These are phyloP conservation scores for Thera obeliscata DNA, from an alignment of 2,888 invertebrate species.

Conservation along the genomic window DNA sequence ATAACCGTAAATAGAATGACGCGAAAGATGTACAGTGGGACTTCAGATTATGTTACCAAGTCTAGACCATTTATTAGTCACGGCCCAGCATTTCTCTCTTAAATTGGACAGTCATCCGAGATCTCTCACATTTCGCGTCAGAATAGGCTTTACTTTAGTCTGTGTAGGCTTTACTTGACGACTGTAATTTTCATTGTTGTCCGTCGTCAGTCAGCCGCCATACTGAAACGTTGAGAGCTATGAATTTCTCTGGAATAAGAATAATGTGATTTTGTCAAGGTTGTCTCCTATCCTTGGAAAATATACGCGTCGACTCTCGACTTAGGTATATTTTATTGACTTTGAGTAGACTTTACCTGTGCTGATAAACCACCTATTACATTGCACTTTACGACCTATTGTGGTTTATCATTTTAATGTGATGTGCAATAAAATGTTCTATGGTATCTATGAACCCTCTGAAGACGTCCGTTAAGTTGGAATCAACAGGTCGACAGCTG, in stretches of 20 bases:
- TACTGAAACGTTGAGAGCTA: constrained; percentile 16
- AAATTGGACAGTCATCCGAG: constrained; percentile 1
- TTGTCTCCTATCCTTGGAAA: background rate
- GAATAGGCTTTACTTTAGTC: constrained; percentile 4
- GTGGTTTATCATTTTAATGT: background rate
- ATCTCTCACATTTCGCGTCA: constrained; percentile 13
- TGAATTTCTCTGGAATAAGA: constrained; percentile 1
- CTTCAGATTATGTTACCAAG: too few relatives aligned
- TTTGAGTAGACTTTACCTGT: too few relatives aligned
- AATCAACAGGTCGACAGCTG: constrained; percentile 25
- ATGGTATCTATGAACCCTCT: background rate
- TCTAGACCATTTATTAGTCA: too few relatives aligned
- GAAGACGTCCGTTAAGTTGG: constrained; percentile 17
- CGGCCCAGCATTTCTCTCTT: background rate
- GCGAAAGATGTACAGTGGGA: too few relatives aligned
- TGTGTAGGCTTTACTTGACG: constrained; percentile 16
- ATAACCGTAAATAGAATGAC: too few relatives aligned
- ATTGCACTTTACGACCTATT: background rate
- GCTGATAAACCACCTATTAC: background rate
- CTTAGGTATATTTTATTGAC: too few relatives aligned
- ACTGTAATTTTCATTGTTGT: constrained; percentile 21
- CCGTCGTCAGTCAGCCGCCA: constrained; percentile 14
- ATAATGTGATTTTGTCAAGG: background rate
- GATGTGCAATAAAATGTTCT: background rate
- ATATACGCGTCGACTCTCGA: too few relatives aligned